phyloP scores from a whole-genome alignment of 2,888 invertebrate genomes.

The Fragum whitleyi region DNA sequence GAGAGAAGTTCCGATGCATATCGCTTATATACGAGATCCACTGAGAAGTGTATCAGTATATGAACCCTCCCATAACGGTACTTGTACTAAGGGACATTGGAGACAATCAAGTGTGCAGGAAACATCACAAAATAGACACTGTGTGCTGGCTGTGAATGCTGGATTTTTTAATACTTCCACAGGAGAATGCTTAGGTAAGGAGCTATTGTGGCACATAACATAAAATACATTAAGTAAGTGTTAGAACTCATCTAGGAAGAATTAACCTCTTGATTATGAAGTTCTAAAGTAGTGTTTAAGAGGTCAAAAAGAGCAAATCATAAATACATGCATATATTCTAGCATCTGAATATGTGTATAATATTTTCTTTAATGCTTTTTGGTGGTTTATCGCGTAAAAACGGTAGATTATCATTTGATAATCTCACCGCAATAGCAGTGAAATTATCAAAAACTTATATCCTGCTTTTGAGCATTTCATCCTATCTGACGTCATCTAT shows the following conservation, averaged over 20 bases:
- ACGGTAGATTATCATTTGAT: too few species aligned
- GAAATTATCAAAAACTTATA: too few species aligned
- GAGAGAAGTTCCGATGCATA: slow-evolving; percentile 62
- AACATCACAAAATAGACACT: slow-evolving; percentile 75
- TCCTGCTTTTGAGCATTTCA: too few species aligned
- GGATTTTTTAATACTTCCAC: slow-evolving; percentile 84
- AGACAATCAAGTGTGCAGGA: slow-evolving; percentile 76
- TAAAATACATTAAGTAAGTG: background rate
- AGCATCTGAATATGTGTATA: too few species aligned
- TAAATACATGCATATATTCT: too few species aligned
- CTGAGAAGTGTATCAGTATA: slow-evolving; percentile 81
- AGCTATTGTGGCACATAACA: background rate
- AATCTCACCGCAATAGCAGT: too few species aligned
- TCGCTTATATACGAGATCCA: slow-evolving; percentile 79
- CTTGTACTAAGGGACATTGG: slow-evolving; percentile 72
- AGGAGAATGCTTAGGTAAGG: slow-evolving; percentile 82
- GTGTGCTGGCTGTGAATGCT: slow-evolving; percentile 84
- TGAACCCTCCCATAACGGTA: slow-evolving; percentile 80
- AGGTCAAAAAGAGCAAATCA: background rate
- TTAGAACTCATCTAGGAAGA: background rate
- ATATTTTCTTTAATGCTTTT: too few species aligned
- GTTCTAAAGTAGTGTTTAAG: background rate
- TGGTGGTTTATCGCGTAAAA: too few species aligned
- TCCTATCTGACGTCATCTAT: too few species aligned
- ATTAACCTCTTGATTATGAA: background rate